Conservation (phyloP, 2,888 invertebrate species). For the Euspilapteryx auroguttella region DNA sequence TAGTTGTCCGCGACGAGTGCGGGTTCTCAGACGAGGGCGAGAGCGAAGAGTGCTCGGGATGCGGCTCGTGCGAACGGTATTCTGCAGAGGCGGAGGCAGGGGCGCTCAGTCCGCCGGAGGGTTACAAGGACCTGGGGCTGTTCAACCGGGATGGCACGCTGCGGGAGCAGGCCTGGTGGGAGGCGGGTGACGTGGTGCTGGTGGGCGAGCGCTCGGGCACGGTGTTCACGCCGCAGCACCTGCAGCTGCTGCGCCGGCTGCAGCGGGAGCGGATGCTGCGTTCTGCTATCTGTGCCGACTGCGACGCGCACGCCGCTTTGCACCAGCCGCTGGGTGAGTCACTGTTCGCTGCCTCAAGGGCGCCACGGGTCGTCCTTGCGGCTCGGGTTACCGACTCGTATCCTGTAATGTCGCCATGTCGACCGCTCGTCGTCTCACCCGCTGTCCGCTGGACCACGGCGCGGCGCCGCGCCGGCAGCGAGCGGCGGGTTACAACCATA, state of each 20-base stretch:
- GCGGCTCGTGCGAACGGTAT: constrained; percentile 44
- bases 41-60: constrained; percentile 69
- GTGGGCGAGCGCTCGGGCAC: constrained; percentile 60
- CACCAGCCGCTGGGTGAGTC: constrained; percentile 54
- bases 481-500: no score
- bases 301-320: constrained; percentile 46
- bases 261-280: constrained; percentile 64
- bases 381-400: no score
- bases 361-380: no score
- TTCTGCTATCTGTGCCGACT: constrained; percentile 54
- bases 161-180: constrained; percentile 61
- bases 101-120: constrained; percentile 88
- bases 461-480: no score
- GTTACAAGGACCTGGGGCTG: constrained; percentile 83
- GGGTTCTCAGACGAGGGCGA: constrained; percentile 81
- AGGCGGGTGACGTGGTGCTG: constrained; percentile 59
- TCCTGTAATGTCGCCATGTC: no score
- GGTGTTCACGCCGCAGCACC: constrained; percentile 67
- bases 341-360: no score
- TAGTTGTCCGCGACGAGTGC: constrained; percentile 86
- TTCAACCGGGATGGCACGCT: constrained; percentile 59
- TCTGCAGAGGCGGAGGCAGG: constrained; percentile 79
- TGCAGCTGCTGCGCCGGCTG: constrained; percentile 66
- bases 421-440: no score
- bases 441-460: no score